These are phyloP conservation scores for Gallinago solitaria DNA, from an alignment of 2,797 vertebrate species.

Conservation along the genomic window DNA sequence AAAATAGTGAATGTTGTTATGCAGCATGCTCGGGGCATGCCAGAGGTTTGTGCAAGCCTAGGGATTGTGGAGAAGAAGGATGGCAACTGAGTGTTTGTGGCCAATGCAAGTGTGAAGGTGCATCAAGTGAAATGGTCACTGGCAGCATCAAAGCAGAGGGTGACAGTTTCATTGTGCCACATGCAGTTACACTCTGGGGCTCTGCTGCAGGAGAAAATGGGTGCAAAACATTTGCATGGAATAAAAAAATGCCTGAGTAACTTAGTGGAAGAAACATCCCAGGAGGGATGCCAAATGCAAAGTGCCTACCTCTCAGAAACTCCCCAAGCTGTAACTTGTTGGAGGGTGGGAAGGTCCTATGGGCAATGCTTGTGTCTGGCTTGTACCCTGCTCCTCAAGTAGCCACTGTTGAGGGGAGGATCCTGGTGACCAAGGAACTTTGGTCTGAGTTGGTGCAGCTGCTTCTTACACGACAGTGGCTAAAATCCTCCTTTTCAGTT, in stretches of 20 bases:
- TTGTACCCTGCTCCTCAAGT: neutral
- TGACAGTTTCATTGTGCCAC: neutral
- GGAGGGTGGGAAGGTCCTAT: neutral
- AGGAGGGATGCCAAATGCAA: neutral
- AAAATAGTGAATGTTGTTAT: neutral
- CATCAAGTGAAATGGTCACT: neutral
- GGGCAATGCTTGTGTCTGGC: accelerated
- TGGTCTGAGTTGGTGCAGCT: neutral
- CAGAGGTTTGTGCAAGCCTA: neutral
- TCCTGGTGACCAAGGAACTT: neutral
- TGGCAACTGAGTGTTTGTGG: neutral
- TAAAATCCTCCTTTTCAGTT: neutral
- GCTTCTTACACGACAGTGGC: accelerated
- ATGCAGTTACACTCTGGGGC: accelerated
- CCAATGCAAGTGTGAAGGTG: neutral
- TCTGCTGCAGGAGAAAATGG: neutral
- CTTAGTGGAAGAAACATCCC: neutral
- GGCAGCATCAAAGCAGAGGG: neutral
- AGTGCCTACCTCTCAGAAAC: neutral
- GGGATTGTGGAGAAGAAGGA: neutral
- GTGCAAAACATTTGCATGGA: neutral
- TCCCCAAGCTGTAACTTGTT: neutral
- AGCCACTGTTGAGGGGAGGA: accelerated
- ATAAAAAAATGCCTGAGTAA: neutral
- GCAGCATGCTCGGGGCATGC: neutral